Percentiles rank a stretch among this genome's conserved stretches.
These are phyloP conservation scores for Phyllopteryx taeniolatus DNA, from an alignment of 2,113 vertebrate species.

Conservation along the genomic window DNA sequence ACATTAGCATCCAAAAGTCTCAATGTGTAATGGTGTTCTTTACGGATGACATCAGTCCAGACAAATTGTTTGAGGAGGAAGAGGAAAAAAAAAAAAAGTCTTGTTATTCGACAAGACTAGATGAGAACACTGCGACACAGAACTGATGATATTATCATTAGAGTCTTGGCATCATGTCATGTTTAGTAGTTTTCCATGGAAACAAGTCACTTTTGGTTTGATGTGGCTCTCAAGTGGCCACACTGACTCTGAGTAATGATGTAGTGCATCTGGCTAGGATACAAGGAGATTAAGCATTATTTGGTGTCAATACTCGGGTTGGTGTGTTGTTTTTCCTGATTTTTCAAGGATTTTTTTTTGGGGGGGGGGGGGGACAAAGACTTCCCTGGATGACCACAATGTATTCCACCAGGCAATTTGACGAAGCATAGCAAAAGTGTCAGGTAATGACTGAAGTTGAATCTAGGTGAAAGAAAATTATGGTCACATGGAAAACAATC, in stretches of 20 bases:
- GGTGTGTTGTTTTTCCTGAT: background rate
- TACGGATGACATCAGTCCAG: background rate
- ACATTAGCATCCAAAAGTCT: background rate
- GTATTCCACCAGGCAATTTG: too few species aligned
- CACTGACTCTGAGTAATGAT: background rate
- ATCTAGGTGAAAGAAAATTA: too few species aligned
- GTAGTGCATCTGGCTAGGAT: background rate
- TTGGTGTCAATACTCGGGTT: background rate
- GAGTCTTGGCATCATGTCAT: background rate
- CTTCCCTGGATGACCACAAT: too few species aligned
- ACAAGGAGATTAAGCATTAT: background rate
- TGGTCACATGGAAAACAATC: too few species aligned
- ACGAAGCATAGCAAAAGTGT: too few species aligned
- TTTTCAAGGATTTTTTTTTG: too few species aligned
- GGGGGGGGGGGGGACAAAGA: too few species aligned
- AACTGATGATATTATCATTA: background rate
- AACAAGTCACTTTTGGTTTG: background rate
- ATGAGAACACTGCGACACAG: background rate
- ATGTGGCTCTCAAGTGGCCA: background rate
- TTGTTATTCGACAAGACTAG: background rate
- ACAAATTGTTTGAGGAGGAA: background rate
- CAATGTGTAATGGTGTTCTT: background rate
- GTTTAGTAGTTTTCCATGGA: background rate
- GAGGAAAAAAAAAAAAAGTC: background rate
- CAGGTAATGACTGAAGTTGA: too few species aligned